phyloP scores from a whole-genome alignment of 2,797 vertebrate species.

The Myotis findleyi region DNA sequence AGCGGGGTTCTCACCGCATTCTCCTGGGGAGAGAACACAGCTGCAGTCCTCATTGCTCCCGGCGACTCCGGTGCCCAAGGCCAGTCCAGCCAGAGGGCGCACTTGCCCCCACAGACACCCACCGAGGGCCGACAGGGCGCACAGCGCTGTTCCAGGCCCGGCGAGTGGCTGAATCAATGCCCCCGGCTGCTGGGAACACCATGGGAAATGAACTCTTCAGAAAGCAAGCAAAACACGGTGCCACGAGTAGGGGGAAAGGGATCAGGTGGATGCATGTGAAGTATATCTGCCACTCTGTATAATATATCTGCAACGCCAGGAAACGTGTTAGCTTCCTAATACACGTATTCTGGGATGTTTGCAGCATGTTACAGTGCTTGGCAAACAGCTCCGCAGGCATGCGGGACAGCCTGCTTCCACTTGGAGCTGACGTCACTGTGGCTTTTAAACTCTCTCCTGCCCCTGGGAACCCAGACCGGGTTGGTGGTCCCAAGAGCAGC shows the following conservation, averaged over 20 bases:
- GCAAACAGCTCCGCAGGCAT: background rate
- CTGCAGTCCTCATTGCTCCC: background rate
- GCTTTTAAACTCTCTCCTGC: background rate
- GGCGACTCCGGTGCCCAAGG: background rate
- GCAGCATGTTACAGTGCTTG: constrained; percentile 47
- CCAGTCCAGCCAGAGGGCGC: background rate
- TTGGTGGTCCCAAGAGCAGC: background rate
- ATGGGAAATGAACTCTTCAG: constrained; percentile 1
- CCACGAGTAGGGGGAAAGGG: background rate
- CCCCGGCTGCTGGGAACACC: background rate
- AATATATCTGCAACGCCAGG: constrained; percentile 60
- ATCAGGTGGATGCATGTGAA: constrained; percentile 36
- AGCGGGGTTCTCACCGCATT: background rate
- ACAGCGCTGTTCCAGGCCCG: background rate
- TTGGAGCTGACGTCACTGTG: background rate
- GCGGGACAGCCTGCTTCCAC: background rate
- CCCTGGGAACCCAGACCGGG: background rate
- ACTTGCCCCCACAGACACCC: background rate
- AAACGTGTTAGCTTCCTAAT: constrained; percentile 72
- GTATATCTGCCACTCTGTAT: constrained; percentile 51
- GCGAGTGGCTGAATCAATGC: background rate
- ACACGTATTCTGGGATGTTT: constrained; percentile 66
- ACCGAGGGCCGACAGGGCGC: background rate
- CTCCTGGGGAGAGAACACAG: background rate
- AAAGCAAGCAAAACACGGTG: constrained; percentile 12